Percentiles rank a stretch among this genome's conserved stretches.
phyloP scores from a whole-genome alignment of 2,113 vertebrate genomes.

The Vidua chalybeata region DNA sequence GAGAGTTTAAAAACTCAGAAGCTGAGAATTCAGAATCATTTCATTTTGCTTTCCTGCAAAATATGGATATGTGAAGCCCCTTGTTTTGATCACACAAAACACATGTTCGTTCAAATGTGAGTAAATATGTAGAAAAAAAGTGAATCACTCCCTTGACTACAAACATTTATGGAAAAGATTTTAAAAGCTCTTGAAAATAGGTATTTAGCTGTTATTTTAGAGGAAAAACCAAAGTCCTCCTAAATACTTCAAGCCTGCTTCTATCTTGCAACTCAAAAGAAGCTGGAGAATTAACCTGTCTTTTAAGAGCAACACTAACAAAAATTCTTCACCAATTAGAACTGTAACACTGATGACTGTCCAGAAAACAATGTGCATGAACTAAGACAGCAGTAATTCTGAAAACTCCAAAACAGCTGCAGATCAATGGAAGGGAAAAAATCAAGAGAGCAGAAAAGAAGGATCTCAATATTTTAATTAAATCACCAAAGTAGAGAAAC shows the following conservation, averaged over 20 bases:
- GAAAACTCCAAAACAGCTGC: background rate
- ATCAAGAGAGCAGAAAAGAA: background rate
- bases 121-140: background rate
- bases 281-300: background rate
- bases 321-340: background rate
- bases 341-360: background rate
- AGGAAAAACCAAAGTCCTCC: background rate
- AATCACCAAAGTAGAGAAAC: background rate
- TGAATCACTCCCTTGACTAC: background rate
- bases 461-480: background rate
- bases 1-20: background rate
- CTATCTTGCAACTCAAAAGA: background rate
- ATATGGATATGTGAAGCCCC: background rate
- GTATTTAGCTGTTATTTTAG: background rate
- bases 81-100: background rate
- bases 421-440: background rate
- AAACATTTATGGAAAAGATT: background rate
- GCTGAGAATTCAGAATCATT: background rate
- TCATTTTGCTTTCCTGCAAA: background rate
- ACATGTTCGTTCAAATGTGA: background rate
- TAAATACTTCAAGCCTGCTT: background rate
- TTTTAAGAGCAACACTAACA: background rate
- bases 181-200: background rate
- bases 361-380: background rate
- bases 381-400: background rate